Evolutionary conservation across 2,888 invertebrate genomes (phyloP).

Genomic region (Drosophila formosana): DNA sequence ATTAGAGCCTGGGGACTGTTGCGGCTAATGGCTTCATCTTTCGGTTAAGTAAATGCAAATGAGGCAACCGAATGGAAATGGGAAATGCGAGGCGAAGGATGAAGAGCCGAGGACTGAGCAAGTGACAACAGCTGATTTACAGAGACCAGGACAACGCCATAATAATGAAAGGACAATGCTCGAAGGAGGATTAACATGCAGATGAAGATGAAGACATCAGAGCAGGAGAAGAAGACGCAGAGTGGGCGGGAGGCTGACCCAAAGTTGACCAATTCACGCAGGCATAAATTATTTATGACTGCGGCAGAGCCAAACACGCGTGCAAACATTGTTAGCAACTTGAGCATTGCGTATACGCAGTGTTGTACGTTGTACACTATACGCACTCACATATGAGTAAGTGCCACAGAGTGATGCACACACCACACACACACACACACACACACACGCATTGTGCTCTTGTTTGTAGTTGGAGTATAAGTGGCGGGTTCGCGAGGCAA

Average conservation of each 20-base stretch:
- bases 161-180: slow-evolving; percentile 25
- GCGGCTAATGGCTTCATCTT: slow-evolving; percentile 39
- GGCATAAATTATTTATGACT: slow-evolving; percentile 79
- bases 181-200: slow-evolving; percentile 44
- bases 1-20: slow-evolving; percentile 55
- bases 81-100: not conserved
- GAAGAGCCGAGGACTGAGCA: not conserved
- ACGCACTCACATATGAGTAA: slow-evolving; percentile 46
- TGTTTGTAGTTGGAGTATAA: slow-evolving; percentile 10
- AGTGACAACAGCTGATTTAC: slow-evolving; percentile 66
- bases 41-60: slow-evolving; percentile 43
- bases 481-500: not conserved
- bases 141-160: slow-evolving; percentile 17
- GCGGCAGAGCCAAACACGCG: slow-evolving; percentile 62
- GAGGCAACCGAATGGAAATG: slow-evolving; percentile 7
- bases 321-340: slow-evolving; percentile 54
- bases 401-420: slow-evolving; percentile 19
- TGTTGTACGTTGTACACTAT: slow-evolving; percentile 11
- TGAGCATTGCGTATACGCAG: slow-evolving; percentile 21
- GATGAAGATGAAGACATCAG: slow-evolving; percentile 23
- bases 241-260: not conserved
- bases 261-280: slow-evolving; percentile 74
- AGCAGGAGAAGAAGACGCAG: not conserved
- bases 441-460: slow-evolving; percentile 3
- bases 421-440: slow-evolving; percentile 15